Base-by-base conservation (phyloP, 2,888 invertebrate species). In the Abrostola triplasia region DNA sequence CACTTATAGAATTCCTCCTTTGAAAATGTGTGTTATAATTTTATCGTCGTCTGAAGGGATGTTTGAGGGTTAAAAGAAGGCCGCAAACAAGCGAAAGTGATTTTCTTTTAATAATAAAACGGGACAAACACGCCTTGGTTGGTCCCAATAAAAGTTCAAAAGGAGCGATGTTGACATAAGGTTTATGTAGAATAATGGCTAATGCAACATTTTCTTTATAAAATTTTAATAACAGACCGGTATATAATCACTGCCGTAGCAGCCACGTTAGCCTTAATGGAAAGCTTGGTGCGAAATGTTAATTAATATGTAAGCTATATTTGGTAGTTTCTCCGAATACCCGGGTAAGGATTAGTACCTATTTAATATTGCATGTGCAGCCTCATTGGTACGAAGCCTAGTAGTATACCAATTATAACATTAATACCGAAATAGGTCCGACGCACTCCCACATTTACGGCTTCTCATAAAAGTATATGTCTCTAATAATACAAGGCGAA, bases 271-370 rank as follows among this genome's bases (percentile, higher is more conserved):
- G 55, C 58, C 55, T 49, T 37, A 58, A 58, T 62, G 44, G 47
- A 41, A 58, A 48, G 48, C 64, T 59, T 73, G 70, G 71, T 53
- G 37, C 38, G 35, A 37, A 52, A 51, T 44, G 61, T 40, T 60
- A 73, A 68, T 77, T 77, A 79, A 76, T 73, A 71, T 66, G 55
- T 57, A 37, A 55, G 57, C 70, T 51, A 9, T 35, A 61, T 59
- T 53, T 50, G 50, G 41, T 48, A 56, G 60, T 68, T 68, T 63
- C 57, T 42, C 55, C 36, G 42, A 60, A 53, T 58, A 55, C 56
- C 42, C 5, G 55, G 54, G 64, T 11, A 47, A 63, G 55, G 54
- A 49, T 52, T 57, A 72, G 47, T 59, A 71, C 55, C 48, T 50
- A 35, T 40, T 54, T 51, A 67, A 73, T 57, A 62, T 63, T 76